These are phyloP conservation scores for Achlya flavicornis DNA, from an alignment of 2,888 invertebrate species.

Conservation along the genomic window DNA sequence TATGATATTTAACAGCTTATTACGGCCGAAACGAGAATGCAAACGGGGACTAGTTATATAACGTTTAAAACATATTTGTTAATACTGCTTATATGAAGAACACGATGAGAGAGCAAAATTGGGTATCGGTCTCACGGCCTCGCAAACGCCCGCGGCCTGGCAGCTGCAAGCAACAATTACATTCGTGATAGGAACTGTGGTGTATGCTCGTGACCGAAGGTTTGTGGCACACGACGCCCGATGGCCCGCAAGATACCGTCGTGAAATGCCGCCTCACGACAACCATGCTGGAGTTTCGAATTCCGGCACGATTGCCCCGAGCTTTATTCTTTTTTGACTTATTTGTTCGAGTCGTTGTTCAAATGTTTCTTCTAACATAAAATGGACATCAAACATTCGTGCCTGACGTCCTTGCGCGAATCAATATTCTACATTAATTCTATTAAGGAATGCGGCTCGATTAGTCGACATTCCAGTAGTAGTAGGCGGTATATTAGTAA, in stretches of 20 bases:
- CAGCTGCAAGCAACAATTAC: slow-evolving; percentile 79
- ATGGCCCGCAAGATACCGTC: slow-evolving; percentile 76
- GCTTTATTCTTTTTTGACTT: slow-evolving; percentile 44
- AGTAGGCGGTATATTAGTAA: slow-evolving; percentile 75
- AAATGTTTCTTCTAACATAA: slow-evolving; percentile 25
- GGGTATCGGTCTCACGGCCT: slow-evolving; percentile 65
- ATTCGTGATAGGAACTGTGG: slow-evolving; percentile 65
- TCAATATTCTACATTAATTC: slow-evolving; percentile 61
- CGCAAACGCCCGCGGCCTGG: slow-evolving; percentile 60
- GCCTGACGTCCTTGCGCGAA: slow-evolving; percentile 67
- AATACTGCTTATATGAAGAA: slow-evolving; percentile 15
- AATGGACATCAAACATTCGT: slow-evolving; percentile 39
- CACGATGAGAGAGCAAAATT: slow-evolving; percentile 34
- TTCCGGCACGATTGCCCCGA: slow-evolving; percentile 68
- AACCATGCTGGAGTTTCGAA: slow-evolving; percentile 60
- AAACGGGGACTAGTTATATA: slow-evolving; percentile 39
- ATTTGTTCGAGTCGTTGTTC: slow-evolving; percentile 20
- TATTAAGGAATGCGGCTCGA: slow-evolving; percentile 77
- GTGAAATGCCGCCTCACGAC: slow-evolving; percentile 81
- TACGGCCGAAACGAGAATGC: slow-evolving; percentile 65
- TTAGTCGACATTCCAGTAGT: slow-evolving; percentile 72
- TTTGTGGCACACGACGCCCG: slow-evolving; percentile 68
- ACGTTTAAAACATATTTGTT: slow-evolving; percentile 10
- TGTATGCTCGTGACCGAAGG: slow-evolving; percentile 79
- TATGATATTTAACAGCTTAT: slow-evolving; percentile 72